Conservation (phyloP, 2,797 vertebrate genomes). For the Strix occidentalis region DNA sequence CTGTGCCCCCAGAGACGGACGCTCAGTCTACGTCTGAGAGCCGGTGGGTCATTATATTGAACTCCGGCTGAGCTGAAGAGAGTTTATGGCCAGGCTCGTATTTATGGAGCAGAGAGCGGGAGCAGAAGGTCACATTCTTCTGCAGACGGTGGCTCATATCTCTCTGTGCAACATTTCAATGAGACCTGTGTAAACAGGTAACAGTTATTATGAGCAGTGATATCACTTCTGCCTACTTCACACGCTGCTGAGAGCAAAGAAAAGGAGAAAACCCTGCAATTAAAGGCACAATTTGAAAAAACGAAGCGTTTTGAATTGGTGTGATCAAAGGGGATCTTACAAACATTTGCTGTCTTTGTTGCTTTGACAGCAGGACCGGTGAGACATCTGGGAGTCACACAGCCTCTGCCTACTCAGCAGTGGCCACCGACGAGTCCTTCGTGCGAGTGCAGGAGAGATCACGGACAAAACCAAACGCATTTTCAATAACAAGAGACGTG, state of each 20-base stretch:
- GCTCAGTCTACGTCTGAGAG: neutral
- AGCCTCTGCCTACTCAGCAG: neutral
- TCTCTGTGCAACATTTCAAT: accelerated
- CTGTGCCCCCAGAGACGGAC: neutral
- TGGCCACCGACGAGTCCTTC: neutral
- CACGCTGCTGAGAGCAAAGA: neutral
- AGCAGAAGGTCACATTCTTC: neutral
- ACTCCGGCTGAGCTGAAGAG: neutral
- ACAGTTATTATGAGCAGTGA: accelerated
- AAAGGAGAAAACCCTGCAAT: neutral
- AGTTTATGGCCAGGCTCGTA: neutral
- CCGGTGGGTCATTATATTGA: neutral
- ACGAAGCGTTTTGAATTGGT: neutral
- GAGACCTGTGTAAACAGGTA: neutral
- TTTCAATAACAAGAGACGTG: neutral
- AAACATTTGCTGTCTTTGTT: neutral
- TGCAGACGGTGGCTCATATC: neutral
- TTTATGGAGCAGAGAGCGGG: neutral
- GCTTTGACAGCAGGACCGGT: neutral
- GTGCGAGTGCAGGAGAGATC: neutral
- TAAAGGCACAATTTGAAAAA: neutral
- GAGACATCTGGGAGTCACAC: neutral
- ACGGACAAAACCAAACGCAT: accelerated
- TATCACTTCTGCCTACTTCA: neutral
- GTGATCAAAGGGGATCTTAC: neutral